Evolutionary conservation across 2,888 invertebrate genomes (phyloP).

Genomic region (Polyploca ridens): DNA sequence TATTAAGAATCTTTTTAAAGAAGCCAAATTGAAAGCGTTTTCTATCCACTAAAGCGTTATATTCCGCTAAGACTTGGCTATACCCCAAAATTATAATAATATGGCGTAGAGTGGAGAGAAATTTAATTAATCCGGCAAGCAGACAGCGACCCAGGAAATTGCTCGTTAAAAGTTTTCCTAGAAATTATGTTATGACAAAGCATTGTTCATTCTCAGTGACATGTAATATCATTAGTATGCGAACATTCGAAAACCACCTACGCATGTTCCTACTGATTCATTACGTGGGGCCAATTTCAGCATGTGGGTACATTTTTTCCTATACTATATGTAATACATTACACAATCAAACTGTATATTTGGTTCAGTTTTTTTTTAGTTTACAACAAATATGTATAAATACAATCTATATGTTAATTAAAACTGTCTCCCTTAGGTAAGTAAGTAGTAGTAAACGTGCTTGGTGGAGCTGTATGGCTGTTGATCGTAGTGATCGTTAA

Average conservation of each 20-base stretch:
- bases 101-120: constrained; percentile 32
- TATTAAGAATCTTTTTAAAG: no score
- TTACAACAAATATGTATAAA: no score
- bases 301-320: neutral
- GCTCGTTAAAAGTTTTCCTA: constrained; percentile 48
- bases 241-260: neutral
- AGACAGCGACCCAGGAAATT: constrained; percentile 43
- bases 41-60: neutral
- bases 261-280: neutral
- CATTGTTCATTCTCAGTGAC: constrained; percentile 3
- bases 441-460: no score
- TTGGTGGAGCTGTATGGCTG: no score
- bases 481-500: no score
- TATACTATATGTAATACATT: no score
- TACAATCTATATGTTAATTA: no score
- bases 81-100: constrained; percentile 29
- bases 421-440: no score
- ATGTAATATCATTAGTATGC: constrained; percentile 1
- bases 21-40: no score
- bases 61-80: neutral
- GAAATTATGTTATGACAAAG: constrained; percentile 23
- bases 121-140: constrained; percentile 45
- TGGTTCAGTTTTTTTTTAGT: no score
- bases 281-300: neutral
- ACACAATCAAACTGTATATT: no score